Base-by-base conservation (phyloP, 1,140 invertebrate genomes). In the Brachionus asplanchnoidis region DNA sequence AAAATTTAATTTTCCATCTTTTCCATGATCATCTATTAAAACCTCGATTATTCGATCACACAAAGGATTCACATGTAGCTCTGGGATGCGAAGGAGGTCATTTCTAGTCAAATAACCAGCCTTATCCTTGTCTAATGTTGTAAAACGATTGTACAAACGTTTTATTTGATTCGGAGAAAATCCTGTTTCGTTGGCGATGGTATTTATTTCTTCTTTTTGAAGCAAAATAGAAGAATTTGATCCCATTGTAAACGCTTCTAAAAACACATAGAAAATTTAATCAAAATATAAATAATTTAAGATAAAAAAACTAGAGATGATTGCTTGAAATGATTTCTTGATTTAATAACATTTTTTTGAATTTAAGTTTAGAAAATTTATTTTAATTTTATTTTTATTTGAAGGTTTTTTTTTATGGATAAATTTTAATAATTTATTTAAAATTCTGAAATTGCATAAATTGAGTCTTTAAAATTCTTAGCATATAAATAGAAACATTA, bases 41-140 rank as follows among this genome's bases (percentile, higher is more conserved):
- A 75, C 53, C 44, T 85, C 97, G 87, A 99, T 99, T 85, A 89
- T 87, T 86, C 97, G 91, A 86, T 99, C 97, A 42, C 97, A 97
- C 0, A 99, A 91, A 8, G 96, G 97, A 91, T 98, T 98, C 68
- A 98, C 97, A 1, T 96, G 96, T 46, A 93, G 87, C 86, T 93
- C 93, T 44, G 97, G 97, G 87, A 99, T 99, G 50, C 97, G 91
- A n/a, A 99, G 91, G 88, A 99, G 97, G 90, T 99, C 97, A 89
- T 99, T 97, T 46, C 97, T 92, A 56, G 95, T 91, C 80, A 86
- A 89, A 87, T 87, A 86, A 2, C 97, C 96, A 90, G 95, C 97
- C 88, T 96, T 95, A 85, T 94, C 94, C 88, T 97, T 94, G 89
- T 99, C 97, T 86, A 99, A 90, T 85, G 95, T 95, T 6, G 97